Conservation (phyloP, 2,113 vertebrate genomes). For the Nothocercus nigrocapillus region DNA sequence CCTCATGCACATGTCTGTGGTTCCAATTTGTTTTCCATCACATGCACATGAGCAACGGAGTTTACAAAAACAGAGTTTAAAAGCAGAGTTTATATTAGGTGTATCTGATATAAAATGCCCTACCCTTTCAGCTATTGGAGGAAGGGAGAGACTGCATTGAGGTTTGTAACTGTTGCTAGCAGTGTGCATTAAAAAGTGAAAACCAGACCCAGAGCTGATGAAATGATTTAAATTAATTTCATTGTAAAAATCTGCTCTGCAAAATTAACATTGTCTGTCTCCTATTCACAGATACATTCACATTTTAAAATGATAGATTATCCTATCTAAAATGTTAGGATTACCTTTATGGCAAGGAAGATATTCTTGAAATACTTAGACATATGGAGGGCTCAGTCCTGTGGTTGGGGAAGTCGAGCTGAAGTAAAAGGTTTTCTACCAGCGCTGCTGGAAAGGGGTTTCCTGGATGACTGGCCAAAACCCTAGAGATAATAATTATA, state of each 20-base stretch:
- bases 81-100: background rate
- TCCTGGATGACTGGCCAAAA: background rate
- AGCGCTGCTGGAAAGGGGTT: background rate
- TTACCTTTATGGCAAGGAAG: background rate
- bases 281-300: background rate
- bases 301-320: background rate
- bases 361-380: background rate
- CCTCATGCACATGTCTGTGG: background rate
- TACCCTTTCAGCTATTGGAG: background rate
- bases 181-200: slow-evolving; percentile 7
- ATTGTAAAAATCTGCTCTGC: background rate
- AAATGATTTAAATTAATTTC: slow-evolving; percentile 24
- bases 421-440: background rate
- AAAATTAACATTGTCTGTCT: background rate
- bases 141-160: background rate
- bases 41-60: background rate
- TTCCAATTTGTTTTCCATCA: slow-evolving; percentile 27
- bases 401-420: background rate
- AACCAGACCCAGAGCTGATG: background rate
- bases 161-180: background rate
- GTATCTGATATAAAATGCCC: slow-evolving; percentile 12
- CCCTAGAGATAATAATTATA: background rate
- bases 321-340: background rate
- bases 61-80: too few relatives aligned
- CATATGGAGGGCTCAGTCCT: background rate